These are phyloP conservation scores for Eleutherodactylus coqui DNA, from an alignment of 2,797 vertebrate genomes.

Conservation along the genomic window DNA sequence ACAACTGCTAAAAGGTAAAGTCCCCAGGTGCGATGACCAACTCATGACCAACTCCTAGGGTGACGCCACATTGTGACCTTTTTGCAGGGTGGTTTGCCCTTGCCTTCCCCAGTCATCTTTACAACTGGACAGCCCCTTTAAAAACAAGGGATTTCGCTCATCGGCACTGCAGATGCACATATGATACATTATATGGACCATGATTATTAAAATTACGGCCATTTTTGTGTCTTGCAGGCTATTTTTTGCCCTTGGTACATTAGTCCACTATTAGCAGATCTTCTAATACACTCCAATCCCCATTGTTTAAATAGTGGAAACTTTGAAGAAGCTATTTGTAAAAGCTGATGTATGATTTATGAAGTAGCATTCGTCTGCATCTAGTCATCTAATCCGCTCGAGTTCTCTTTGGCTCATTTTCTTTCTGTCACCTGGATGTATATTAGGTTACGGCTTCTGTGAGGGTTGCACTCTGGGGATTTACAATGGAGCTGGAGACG, in stretches of 20 bases:
- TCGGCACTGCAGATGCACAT: neutral
- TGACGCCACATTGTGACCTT: too few species aligned
- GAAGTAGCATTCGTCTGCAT: neutral
- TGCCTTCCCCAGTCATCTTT: too few species aligned
- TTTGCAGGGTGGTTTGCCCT: too few species aligned
- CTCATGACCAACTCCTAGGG: too few species aligned
- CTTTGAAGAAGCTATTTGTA: neutral
- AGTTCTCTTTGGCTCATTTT: neutral
- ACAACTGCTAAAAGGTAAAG: too few species aligned
- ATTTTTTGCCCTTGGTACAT: too few species aligned
- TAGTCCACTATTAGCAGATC: too few species aligned
- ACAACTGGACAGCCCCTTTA: too few species aligned
- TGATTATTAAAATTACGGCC: too few species aligned
- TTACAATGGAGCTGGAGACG: constrained; percentile 33
- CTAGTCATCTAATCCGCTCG: constrained; percentile 20
- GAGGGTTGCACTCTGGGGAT: constrained; percentile 40
- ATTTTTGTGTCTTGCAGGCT: too few species aligned
- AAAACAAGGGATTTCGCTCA: neutral
- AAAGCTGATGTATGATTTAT: constrained; percentile 3
- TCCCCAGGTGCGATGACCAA: too few species aligned
- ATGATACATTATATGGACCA: too few species aligned
- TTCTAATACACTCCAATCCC: neutral
- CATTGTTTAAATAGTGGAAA: neutral
- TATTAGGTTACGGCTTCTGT: constrained; percentile 37
- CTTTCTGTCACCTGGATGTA: constrained; percentile 9